phyloP scores from a whole-genome alignment of 2,888 invertebrate genomes.

The Dorcus parallelipipedus region DNA sequence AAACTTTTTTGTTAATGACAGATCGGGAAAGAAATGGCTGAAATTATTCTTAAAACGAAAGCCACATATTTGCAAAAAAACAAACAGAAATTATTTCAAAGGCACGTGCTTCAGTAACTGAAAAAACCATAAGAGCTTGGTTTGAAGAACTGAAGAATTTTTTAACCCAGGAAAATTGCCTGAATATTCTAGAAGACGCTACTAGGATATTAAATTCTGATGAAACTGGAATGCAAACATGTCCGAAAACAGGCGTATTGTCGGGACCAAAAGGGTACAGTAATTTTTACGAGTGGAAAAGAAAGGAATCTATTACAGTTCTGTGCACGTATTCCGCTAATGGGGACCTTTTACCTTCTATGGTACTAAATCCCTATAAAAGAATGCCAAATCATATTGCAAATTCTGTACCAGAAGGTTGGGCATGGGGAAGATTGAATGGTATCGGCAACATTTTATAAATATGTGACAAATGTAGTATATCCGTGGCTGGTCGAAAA shows the following conservation, averaged over 20 bases:
- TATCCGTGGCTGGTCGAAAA: constrained; percentile 19
- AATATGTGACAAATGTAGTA: constrained; percentile 24
- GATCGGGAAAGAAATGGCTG: background rate
- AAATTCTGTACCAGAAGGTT: constrained; percentile 20
- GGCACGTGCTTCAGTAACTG: background rate
- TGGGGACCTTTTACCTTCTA: constrained; percentile 17
- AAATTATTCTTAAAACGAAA: background rate
- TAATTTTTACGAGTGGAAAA: background rate
- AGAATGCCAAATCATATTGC: constrained; percentile 21
- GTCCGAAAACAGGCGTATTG: background rate
- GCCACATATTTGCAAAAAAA: background rate
- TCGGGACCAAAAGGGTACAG: background rate
- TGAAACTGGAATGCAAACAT: background rate
- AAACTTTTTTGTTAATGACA: too few species aligned
- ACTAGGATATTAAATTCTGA: background rate
- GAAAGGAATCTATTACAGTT: constrained; percentile 6
- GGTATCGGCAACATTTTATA: constrained; percentile 25
- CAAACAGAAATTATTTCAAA: background rate
- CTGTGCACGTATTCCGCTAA: constrained; percentile 6
- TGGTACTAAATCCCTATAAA: constrained; percentile 26
- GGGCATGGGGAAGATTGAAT: constrained; percentile 27
- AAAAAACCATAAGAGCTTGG: background rate
- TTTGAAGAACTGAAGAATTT: background rate
- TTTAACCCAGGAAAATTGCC: background rate
- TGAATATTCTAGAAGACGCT: background rate